Conservation (phyloP, 2,797 vertebrate genomes). For the Ciconia nigra region DNA sequence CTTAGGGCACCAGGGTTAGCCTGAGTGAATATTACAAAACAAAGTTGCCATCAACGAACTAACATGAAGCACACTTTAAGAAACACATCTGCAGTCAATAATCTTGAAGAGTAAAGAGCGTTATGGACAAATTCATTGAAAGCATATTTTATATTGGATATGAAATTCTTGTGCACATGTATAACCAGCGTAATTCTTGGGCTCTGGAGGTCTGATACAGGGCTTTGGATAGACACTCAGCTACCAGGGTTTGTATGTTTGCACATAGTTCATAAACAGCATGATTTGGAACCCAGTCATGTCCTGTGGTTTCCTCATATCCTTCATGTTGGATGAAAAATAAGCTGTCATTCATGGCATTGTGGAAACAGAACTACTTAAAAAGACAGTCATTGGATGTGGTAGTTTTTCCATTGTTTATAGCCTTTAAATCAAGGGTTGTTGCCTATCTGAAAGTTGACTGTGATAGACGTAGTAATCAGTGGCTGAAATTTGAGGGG, state of each 20-base stretch:
- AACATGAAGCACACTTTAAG: not conserved
- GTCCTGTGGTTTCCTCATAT: conserved; percentile 28
- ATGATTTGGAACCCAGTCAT: conserved; percentile 5
- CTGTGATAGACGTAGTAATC: not conserved
- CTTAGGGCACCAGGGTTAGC: not conserved
- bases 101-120: not conserved
- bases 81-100: not conserved
- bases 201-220: not conserved
- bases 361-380: not conserved
- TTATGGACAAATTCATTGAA: not conserved
- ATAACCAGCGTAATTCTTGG: not conserved
- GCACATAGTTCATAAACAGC: not conserved
- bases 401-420: not conserved
- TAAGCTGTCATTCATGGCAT: not conserved
- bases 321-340: conserved; percentile 7
- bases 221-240: not conserved
- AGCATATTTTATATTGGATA: not conserved
- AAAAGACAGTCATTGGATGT: not conserved
- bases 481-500: not conserved
- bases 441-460: not conserved
- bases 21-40: not conserved
- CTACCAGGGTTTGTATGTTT: not conserved
- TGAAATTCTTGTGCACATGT: not conserved
- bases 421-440: not conserved
- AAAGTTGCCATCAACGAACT: not conserved